Evolutionary conservation across 2,888 invertebrate genomes (phyloP), one percentile per base, ranked within the genome.

Genomic region (Eutolmus rufibarbis): DNA sequence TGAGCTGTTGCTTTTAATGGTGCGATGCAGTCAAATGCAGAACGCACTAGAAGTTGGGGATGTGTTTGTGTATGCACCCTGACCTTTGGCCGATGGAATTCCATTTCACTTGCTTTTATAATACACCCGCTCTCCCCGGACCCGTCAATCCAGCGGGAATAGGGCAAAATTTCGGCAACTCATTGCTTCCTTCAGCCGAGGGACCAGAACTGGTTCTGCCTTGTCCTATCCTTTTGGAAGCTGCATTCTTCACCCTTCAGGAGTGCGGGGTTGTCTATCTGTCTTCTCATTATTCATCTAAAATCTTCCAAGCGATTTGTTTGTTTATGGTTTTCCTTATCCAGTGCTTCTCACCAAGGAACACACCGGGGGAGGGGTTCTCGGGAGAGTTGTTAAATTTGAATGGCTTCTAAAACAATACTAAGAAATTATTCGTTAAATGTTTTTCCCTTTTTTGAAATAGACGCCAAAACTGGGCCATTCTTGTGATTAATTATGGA

Each of bases 11-110:
- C 34, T 84, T 84, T 66, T 84, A 51, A 74, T 84, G 28, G 66
- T 74, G 43, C 28, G 51, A 82, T 66, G 66, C 66, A 84, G 37
- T 74, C n/a, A 84, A 84, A 84, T 84, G 66, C 66, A 74, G 66
- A 51, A 34, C 81, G 34, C 81, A 40, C 40, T 78, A 43, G 19
- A n/a, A 12, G n/a, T 7, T 78, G 23, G 23, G 5, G 4, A 16
- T 77, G 37, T 77, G 28, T 43, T 8, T 81, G 81, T 31, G 31
- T n/a, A 81, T 81, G 16, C 46, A 19, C 28, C 31, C 56, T 46
- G 31, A 28, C 51, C n/a, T 81, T 51, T 51, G 28, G 23, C 19
- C 66, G 66, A 9, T 66, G 19, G 9, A 9, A 57, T 57, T 19
- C 40, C 40, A 40, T 40, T 40, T 57, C 23, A 57, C 23, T 57